A percentile compares a stretch with the other conserved stretches of the same genome.
These are phyloP conservation scores for Ahaetulla prasina DNA, from an alignment of 2,113 vertebrate species.

Conservation along the genomic window DNA sequence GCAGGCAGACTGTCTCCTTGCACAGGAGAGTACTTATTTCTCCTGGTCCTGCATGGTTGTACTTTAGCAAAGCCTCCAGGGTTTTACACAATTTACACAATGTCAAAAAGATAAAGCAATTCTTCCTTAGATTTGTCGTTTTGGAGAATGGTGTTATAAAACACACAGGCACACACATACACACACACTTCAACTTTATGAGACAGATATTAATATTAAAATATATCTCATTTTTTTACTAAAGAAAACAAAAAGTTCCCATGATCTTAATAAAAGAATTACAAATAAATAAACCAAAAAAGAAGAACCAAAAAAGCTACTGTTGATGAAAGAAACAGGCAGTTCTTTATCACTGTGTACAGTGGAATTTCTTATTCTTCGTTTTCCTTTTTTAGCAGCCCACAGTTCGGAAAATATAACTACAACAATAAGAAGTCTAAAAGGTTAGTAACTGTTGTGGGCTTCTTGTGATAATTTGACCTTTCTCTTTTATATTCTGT, in stretches of 20 bases:
- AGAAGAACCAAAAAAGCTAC: background rate
- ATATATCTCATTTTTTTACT: background rate
- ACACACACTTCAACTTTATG: conserved; percentile 5
- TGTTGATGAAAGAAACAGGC: conserved; percentile 12
- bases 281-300: background rate
- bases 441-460: conserved; percentile 22
- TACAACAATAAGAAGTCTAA: background rate
- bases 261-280: background rate
- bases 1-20: conserved; percentile 50
- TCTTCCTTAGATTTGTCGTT: conserved; percentile 34
- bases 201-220: background rate
- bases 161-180: conserved; percentile 8
- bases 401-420: conserved; percentile 13
- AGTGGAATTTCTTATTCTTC: conserved; percentile 8
- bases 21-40: conserved; percentile 29
- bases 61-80: conserved; percentile 34
- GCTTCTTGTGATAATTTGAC: conserved; percentile 42
- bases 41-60: conserved; percentile 39
- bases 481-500: conserved; percentile 35
- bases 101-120: conserved; percentile 26
- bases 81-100: conserved; percentile 40
- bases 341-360: background rate
- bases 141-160: conserved; percentile 41
- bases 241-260: background rate
- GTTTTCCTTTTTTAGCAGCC: conserved; percentile 9